Percentiles rank a stretch among this genome's conserved stretches.
Evolutionary conservation across 2,113 vertebrate genomes (phyloP).

Genomic region (Rhea pennata): DNA sequence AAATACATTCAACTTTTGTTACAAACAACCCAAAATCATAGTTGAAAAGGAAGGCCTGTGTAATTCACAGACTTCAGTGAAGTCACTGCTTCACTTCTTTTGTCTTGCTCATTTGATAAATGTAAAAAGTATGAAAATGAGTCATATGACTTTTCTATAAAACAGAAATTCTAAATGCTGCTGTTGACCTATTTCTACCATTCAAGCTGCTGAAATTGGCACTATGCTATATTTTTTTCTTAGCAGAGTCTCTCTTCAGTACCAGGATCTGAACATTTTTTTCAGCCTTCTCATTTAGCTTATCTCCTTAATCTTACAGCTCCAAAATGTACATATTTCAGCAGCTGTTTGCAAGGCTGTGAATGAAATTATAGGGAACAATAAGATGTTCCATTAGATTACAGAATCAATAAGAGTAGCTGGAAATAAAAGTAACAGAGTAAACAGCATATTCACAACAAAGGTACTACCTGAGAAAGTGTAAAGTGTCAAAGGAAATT

Average conservation of each 20-base stretch:
- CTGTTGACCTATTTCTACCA: background rate
- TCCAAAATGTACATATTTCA: background rate
- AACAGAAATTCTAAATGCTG: slow-evolving; percentile 24
- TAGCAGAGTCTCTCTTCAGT: background rate
- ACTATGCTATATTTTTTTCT: background rate
- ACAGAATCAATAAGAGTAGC: background rate
- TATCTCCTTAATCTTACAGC: background rate
- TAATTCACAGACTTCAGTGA: background rate
- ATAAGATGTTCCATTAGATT: background rate
- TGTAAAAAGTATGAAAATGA: background rate
- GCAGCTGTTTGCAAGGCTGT: background rate
- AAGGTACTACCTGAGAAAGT: background rate
- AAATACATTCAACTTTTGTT: background rate
- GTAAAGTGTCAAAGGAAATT: background rate
- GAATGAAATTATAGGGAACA: background rate
- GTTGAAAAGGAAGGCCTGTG: background rate
- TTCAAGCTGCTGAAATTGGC: background rate
- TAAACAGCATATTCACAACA: background rate
- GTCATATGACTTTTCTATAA: slow-evolving; percentile 27
- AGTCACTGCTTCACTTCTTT: background rate
- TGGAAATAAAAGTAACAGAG: background rate
- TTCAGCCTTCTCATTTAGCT: background rate
- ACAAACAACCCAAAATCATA: background rate
- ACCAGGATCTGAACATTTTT: background rate
- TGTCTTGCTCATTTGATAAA: background rate